These are phyloP conservation scores for Danionella cerebrum DNA, from an alignment of 2,113 vertebrate genomes.

Conservation along the genomic window DNA sequence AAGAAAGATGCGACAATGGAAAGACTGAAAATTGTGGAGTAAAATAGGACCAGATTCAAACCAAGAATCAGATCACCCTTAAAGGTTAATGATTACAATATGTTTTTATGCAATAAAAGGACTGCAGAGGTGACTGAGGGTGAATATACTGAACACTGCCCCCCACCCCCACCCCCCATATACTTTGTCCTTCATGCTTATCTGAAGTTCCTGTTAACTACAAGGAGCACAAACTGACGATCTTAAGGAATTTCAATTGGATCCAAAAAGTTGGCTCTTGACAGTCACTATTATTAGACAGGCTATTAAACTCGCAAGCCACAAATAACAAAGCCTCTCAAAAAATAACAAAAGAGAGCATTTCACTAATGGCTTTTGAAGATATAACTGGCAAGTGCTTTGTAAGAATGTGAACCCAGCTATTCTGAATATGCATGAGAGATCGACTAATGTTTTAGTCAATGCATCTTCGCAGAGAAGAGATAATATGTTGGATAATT, in stretches of 20 bases:
- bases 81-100: conserved; percentile 4
- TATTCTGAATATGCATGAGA: neutral
- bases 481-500: conserved; percentile 2
- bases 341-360: neutral
- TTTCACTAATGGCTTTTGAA: neutral
- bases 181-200: neutral
- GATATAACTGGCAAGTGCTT: conserved; percentile 7
- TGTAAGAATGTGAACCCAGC: neutral
- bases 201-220: neutral
- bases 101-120: neutral
- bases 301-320: neutral
- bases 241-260: neutral
- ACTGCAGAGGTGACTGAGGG: neutral
- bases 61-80: too few species aligned
- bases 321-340: neutral
- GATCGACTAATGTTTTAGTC: conserved; percentile 3
- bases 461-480: neutral
- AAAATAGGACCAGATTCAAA: too few species aligned
- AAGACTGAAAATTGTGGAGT: too few species aligned
- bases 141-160: neutral
- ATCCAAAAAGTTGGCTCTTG: neutral
- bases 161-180: too few species aligned
- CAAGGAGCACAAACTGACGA: neutral
- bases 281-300: neutral
- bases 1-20: too few species aligned